Percentiles rank a stretch among this genome's conserved stretches.
Evolutionary conservation across 2,797 vertebrate species (phyloP).

Genomic region (Semaprochilodus insignis): DNA sequence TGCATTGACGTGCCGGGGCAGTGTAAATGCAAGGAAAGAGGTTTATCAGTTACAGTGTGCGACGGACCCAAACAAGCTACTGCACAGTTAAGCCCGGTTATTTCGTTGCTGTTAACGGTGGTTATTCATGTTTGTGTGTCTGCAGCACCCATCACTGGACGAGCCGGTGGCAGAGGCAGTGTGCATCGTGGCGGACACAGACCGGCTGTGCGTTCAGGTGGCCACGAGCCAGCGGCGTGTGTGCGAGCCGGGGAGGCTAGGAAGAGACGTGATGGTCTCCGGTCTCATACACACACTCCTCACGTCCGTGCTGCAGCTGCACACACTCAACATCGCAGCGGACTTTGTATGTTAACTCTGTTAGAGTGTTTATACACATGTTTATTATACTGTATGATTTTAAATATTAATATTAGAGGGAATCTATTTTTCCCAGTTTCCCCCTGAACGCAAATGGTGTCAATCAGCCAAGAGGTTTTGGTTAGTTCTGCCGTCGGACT

Average conservation of each 20-base stretch:
- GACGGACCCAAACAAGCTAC: background rate
- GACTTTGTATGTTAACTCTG: slow-evolving; percentile 80
- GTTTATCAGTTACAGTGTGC: too few species aligned
- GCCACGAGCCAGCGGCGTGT: slow-evolving; percentile 84
- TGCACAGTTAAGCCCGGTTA: background rate
- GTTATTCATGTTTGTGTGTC: background rate
- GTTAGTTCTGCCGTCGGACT: too few species aligned
- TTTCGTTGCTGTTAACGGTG: background rate
- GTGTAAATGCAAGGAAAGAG: too few species aligned
- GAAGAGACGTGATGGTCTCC: slow-evolving; percentile 86
- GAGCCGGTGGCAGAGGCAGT: slow-evolving; percentile 87
- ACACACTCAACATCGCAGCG: slow-evolving; percentile 83
- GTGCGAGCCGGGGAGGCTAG: slow-evolving; percentile 79
- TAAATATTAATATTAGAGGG: background rate
- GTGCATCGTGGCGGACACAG: slow-evolving; percentile 87
- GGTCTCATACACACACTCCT: slow-evolving; percentile 84
- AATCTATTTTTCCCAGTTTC: background rate
- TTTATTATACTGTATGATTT: too few species aligned
- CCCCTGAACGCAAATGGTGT: too few species aligned
- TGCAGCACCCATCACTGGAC: slow-evolving; percentile 86
- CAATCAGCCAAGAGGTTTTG: too few species aligned
- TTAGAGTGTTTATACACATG: background rate
- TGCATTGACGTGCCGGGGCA: too few species aligned
- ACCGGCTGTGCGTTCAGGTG: slow-evolving; percentile 85
- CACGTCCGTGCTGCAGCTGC: slow-evolving; percentile 84